These are phyloP conservation scores for Apis florea DNA, from an alignment of 1,140 invertebrate genomes.

Conservation along the genomic window DNA sequence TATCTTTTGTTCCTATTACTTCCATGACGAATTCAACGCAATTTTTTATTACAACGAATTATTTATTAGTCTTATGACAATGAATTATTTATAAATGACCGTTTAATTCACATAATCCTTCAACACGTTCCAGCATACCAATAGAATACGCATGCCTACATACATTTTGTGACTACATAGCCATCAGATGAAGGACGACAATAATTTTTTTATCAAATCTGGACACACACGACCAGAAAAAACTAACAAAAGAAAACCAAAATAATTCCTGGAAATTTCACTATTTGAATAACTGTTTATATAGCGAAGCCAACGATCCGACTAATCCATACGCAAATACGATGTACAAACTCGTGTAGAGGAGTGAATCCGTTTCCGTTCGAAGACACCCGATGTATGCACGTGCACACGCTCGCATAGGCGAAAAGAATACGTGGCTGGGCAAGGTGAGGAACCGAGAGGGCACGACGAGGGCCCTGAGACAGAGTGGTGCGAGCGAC, in stretches of 20 bases:
- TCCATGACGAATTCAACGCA: too few relatives aligned
- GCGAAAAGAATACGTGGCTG: slow-evolving; percentile 58
- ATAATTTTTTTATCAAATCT: neutral
- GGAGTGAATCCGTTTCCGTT: neutral
- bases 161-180: neutral
- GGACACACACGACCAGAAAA: too few relatives aligned
- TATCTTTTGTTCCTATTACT: too few relatives aligned
- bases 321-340: neutral
- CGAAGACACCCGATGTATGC: slow-evolving; percentile 54
- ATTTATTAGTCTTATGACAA: too few relatives aligned
- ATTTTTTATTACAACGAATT: too few relatives aligned
- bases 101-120: too few relatives aligned
- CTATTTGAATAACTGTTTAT: neutral
- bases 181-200: neutral
- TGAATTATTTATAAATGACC: too few relatives aligned
- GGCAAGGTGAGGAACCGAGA: slow-evolving; percentile 56
- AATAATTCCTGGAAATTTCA: neutral
- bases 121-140: too few relatives aligned
- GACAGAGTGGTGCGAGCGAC: slow-evolving; percentile 50
- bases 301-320: neutral
- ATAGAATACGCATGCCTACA: too few relatives aligned
- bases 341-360: neutral
- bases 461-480: slow-evolving; percentile 33
- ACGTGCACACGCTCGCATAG: slow-evolving; percentile 55
- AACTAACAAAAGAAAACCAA: neutral